Evolutionary conservation across 2,888 invertebrate species (phyloP).

Genomic region (Drosophila aldrichi): DNA sequence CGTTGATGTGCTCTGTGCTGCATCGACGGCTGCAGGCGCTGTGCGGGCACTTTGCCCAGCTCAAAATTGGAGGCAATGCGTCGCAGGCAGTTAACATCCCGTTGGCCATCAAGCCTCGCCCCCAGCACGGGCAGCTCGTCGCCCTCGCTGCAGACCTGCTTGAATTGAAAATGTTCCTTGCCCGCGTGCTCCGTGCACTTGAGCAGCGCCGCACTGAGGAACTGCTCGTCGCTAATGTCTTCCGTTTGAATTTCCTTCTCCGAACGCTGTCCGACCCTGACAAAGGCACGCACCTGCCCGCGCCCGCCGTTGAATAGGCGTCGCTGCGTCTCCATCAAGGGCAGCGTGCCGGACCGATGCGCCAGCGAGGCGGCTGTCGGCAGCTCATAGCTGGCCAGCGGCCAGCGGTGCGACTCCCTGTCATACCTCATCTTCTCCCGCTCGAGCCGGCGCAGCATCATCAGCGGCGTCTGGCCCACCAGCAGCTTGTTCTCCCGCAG

Average conservation of each 20-base stretch:
- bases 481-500: conserved; percentile 54
- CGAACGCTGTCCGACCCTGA: conserved; percentile 5
- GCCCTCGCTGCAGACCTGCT: conserved; percentile 46
- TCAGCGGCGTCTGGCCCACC: conserved; percentile 29
- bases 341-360: conserved; percentile 18
- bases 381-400: conserved; percentile 32
- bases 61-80: conserved; percentile 60
- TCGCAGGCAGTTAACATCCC: conserved; percentile 25
- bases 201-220: conserved; percentile 55
- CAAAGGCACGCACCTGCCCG: background rate
- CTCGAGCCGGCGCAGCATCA: conserved; percentile 6
- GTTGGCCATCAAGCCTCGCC: background rate
- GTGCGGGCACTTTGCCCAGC: conserved; percentile 49
- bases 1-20: conserved; percentile 18
- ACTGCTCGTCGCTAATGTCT: conserved; percentile 60
- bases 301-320: conserved; percentile 17
- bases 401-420: conserved; percentile 9
- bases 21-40: conserved; percentile 38
- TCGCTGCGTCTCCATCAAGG: conserved; percentile 26
- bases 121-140: conserved; percentile 40
- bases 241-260: conserved; percentile 67
- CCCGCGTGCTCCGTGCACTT: conserved; percentile 43
- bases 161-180: background rate
- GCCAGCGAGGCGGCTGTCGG: conserved; percentile 47
- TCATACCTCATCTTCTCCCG: background rate